Base-by-base conservation (phyloP, 2,113 vertebrate genomes). In the Pseudorhombus dupliciocellatus region DNA sequence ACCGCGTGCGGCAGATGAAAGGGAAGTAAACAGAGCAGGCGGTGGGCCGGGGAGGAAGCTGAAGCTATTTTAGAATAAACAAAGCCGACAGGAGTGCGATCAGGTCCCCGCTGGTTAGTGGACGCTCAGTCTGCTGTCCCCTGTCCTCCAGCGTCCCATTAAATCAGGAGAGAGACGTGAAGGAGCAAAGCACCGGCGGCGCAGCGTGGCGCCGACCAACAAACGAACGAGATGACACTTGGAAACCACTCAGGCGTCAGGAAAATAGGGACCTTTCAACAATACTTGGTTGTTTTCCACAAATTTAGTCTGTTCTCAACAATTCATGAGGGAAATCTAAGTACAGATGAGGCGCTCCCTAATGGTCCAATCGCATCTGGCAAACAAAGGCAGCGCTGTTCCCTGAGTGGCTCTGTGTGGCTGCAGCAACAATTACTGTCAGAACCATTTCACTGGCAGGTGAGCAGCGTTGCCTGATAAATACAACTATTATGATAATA, bases 391-490 rank as follows among this genome's bases (percentile, higher is more conserved):
- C 62, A 48, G 71, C 1, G 20, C 58, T 31, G 44, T 53, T 70
- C 53, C 26, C 61, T 0, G 2, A 69, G 66, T 24, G 57, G 65
- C 52, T 77, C 57, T 53, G 66, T 74, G 57, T 9, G 31, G 42
- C 46, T 75, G 75, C 60, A 51, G 42, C 74, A 59, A 85, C 83
- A 82, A 77, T 86, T 83, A 84, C 81, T 76, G 73, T 76, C 85
- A 77, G 25, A 31, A 64, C 14, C 66, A 40, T 63, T 72, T 73
- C 37, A 77, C 0, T 31, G 48, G 65, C 11, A 56, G 70, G 57
- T 70, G 77, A 80, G 80, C 21, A 5, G 50, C 14, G 11, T 73
- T 15, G 26, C 53, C 48, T 66, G 73, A 76, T 42, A 68, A 73
- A 68, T 79, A 30, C 56, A 60, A 46, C 72, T 58, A 68, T 62